Evolutionary conservation across 2,888 invertebrate species (phyloP).

Genomic region (Drosophila mercatorum): DNA sequence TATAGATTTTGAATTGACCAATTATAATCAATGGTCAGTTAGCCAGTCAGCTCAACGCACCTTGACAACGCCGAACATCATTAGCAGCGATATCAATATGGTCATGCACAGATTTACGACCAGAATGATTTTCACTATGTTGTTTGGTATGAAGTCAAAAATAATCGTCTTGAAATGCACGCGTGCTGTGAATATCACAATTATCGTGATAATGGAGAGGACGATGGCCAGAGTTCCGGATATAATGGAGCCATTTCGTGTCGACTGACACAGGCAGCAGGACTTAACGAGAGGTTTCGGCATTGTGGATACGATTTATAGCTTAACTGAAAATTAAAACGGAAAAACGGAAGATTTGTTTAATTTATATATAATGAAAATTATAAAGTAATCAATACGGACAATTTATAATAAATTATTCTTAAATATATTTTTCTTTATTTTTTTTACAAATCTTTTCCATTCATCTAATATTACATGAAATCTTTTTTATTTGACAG

Average conservation of each 20-base stretch:
- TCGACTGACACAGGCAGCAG: slow-evolving; percentile 90
- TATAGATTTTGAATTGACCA: neutral
- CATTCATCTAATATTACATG: too few species aligned
- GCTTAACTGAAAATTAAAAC: slow-evolving; percentile 27
- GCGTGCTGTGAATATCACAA: slow-evolving; percentile 88
- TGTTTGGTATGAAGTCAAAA: slow-evolving; percentile 89
- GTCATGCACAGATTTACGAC: slow-evolving; percentile 93
- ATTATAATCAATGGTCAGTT: neutral
- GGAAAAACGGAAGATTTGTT: neutral
- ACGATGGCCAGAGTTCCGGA: slow-evolving; percentile 90
- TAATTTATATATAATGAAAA: neutral
- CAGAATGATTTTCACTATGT: slow-evolving; percentile 90
- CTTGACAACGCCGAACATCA: slow-evolving; percentile 90
- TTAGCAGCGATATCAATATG: slow-evolving; percentile 90
- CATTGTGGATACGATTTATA: slow-evolving; percentile 67
- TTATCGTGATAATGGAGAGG: slow-evolving; percentile 89
- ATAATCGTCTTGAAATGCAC: slow-evolving; percentile 92
- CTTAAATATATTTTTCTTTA: too few species aligned
- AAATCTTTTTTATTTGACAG: too few species aligned
- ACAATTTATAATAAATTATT: neutral
- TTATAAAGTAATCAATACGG: too few species aligned
- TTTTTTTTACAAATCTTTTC: too few species aligned
- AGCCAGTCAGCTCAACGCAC: slow-evolving; percentile 84
- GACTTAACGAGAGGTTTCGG: slow-evolving; percentile 86
- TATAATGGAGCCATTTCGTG: slow-evolving; percentile 90